Evolutionary conservation across 2,797 vertebrate species (phyloP), one percentile per base, ranked within the genome.

Genomic region (Gallinago stenura): DNA sequence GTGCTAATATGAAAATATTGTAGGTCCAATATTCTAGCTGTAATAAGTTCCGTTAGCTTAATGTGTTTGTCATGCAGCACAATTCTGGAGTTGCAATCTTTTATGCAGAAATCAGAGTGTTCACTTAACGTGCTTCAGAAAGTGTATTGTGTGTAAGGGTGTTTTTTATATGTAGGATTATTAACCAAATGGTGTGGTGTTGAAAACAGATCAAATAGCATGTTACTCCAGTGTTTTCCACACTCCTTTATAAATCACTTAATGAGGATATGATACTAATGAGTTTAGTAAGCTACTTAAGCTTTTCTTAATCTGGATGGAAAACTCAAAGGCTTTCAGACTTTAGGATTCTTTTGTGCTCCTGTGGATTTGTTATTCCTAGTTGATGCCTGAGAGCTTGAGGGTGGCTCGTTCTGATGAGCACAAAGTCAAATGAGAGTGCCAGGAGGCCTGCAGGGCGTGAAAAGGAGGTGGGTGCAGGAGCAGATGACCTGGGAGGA

Each of bases 171-270:
- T 12, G 15, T 64, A 41, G 31, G 25, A n/a, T 83, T 92, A 45
- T 71, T 89, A 43, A 53, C 7, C 56, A 46, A 56, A 71, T 25
- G 45, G 4, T 68, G 60, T 83, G 24, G 6, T 87, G 35, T 87
- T 76, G 89, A 87, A 82, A 94, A 56, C 12, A 56, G 33, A 76
- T 85, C 64, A 83, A 77, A 60, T 76, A 69, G 46, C 28, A 66
- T 30, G 19, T 93, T 69, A 64, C 73, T 81, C 53, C 43, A 91
- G 4, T 96, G 57, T 77, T 93, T 37, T 84, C 11, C 77, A 35
- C 17, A 6, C 10, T 91, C 5, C 25, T 86, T 91, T 86, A n/a
- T 94, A 90, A 95, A 78, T 87, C 43, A 89, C 31, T 90, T 89
- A 79, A 54, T 10, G 15, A 75, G 41, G 22, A 75, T 46, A 12